These are phyloP conservation scores for Amitus sp. DNA, from an alignment of 2,888 invertebrate genomes.

Conservation along the genomic window DNA sequence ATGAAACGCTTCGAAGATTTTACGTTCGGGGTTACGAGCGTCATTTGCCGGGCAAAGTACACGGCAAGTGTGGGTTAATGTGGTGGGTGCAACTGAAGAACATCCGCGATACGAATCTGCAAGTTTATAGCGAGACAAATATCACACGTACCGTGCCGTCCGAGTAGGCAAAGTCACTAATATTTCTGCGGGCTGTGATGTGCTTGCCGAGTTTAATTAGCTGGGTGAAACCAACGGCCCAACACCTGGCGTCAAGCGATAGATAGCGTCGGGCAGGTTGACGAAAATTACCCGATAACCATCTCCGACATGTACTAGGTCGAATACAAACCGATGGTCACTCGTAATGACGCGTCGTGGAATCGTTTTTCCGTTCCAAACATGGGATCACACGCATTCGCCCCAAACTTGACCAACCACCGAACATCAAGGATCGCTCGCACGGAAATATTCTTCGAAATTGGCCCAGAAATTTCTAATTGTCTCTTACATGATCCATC, in stretches of 20 bases:
- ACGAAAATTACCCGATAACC: slow-evolving; percentile 52
- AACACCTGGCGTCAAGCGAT: slow-evolving; percentile 59
- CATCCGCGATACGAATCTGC: slow-evolving; percentile 6
- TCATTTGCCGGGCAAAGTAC: slow-evolving; percentile 7
- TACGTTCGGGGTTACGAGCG: slow-evolving; percentile 13
- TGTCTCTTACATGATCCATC: too few relatives aligned
- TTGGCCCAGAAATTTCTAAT: too few relatives aligned
- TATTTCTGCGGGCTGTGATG: neutral
- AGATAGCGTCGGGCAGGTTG: slow-evolving; percentile 59
- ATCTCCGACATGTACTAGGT: neutral
- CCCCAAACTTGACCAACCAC: too few relatives aligned
- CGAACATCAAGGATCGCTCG: too few relatives aligned
- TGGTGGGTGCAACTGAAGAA: neutral
- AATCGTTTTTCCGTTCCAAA: neutral
- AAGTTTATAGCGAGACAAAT: neutral
- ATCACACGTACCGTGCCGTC: neutral
- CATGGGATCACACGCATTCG: neutral
- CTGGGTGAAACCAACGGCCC: slow-evolving; percentile 4
- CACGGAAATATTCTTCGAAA: too few relatives aligned
- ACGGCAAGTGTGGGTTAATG: neutral
- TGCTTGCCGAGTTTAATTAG: slow-evolving; percentile 1
- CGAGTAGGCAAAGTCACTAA: too few relatives aligned
- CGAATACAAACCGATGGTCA: neutral
- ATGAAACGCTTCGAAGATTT: slow-evolving; percentile 2
- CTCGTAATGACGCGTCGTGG: neutral